Conservation (phyloP, 1,140 invertebrate species). For the Oreohelix idahoensis region DNA sequence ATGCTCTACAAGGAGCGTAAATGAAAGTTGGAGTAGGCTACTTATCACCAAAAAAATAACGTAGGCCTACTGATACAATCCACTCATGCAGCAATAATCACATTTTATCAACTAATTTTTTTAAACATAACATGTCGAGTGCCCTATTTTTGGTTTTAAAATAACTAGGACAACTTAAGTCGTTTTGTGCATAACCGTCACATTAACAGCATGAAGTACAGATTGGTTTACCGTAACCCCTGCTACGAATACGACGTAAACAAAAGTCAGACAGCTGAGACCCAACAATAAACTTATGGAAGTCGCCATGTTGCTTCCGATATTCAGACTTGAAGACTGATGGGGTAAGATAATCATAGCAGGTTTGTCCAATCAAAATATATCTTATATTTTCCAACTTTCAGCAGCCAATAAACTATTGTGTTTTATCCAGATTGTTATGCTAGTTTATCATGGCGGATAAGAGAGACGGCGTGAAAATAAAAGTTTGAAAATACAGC, state of each 20-base stretch:
- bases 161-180: neutral
- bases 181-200: neutral
- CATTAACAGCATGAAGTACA: slow-evolving; percentile 18
- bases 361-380: neutral
- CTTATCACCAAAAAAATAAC: too few relatives aligned
- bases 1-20: too few relatives aligned
- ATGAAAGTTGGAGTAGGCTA: too few relatives aligned
- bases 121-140: too few relatives aligned
- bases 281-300: slow-evolving; percentile 13
- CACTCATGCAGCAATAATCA: too few relatives aligned
- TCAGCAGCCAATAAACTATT: neutral
- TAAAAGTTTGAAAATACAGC: neutral
- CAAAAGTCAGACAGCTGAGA: slow-evolving; percentile 14
- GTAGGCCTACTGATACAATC: too few relatives aligned
- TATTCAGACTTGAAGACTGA: neutral
- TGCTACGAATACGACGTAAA: slow-evolving; percentile 31
- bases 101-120: too few relatives aligned
- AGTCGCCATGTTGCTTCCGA: slow-evolving; percentile 27
- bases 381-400: neutral
- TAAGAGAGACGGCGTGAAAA: neutral
- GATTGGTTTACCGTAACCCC: slow-evolving; percentile 31
- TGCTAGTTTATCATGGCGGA: slow-evolving; percentile 9
- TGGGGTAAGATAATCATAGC: neutral
- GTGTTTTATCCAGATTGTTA: neutral
- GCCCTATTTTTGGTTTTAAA: too few relatives aligned